Conservation (phyloP, 1,140 invertebrate genomes). For the Euschistus heros region DNA sequence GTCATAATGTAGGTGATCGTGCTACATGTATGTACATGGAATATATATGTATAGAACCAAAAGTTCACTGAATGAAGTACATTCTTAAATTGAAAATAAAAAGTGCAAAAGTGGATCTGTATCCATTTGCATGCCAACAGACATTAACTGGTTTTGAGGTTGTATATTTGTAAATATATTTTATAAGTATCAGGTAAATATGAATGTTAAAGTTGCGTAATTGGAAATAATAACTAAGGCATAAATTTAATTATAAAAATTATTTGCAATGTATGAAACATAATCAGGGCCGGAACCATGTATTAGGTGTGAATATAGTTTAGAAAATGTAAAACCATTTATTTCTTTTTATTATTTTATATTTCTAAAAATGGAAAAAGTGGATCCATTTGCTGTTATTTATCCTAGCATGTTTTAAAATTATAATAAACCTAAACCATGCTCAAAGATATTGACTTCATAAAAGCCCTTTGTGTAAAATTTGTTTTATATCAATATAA, state of each 20-base stretch:
- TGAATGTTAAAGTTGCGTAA: conserved; percentile 12
- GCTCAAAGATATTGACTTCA: too few relatives aligned
- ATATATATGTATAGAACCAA: neutral
- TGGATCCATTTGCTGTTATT: too few relatives aligned
- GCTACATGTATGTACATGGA: neutral
- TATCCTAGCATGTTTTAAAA: too few relatives aligned
- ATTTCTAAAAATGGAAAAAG: too few relatives aligned
- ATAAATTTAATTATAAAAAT: too few relatives aligned
- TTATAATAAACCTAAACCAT: too few relatives aligned
- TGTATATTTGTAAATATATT: conserved; percentile 14
- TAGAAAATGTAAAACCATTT: neutral
- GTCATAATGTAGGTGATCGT: conserved; percentile 6
- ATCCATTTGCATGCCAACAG: too few relatives aligned
- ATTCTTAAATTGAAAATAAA: too few relatives aligned
- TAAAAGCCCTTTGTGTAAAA: too few relatives aligned
- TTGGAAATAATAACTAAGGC: neutral
- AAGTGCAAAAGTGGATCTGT: too few relatives aligned
- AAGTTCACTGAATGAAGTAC: neutral
- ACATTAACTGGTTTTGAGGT: neutral
- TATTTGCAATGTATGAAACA: neutral
- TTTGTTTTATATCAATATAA: too few relatives aligned
- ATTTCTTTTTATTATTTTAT: too few relatives aligned
- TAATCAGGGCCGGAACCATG: conserved; percentile 21
- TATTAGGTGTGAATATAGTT: conserved; percentile 23
- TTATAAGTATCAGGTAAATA: conserved; percentile 13